A percentile compares a stretch with the other conserved stretches of the same genome.
Evolutionary conservation across 2,888 invertebrate species (phyloP).

Genomic region (Ichneumoninae sp.): DNA sequence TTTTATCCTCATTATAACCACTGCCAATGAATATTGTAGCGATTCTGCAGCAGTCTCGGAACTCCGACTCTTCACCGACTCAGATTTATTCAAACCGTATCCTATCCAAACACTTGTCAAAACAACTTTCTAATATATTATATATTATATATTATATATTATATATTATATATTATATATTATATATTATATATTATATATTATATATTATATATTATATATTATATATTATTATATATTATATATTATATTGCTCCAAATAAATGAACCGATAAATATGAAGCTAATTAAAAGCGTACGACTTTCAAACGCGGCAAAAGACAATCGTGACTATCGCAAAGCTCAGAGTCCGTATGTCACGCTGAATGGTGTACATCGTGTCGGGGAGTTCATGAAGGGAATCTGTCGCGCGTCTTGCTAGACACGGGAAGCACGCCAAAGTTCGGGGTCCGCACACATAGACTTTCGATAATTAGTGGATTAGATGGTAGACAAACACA

Average conservation of each 20-base stretch:
- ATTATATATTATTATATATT: not conserved
- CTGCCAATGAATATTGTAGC: conserved; percentile 18
- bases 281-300: not conserved
- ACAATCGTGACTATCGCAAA: not conserved
- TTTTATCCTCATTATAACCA: conserved; percentile 26
- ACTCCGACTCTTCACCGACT: not conserved
- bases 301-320: not conserved
- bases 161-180: not conserved
- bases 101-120: not conserved
- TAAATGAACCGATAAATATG: not conserved
- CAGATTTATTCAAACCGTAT: not conserved
- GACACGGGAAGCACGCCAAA: conserved; percentile 6
- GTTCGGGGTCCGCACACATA: conserved; percentile 4
- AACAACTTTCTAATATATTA: not conserved
- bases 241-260: not conserved
- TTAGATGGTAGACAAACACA: conserved; percentile 80
- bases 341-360: not conserved
- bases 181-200: not conserved
- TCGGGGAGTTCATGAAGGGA: conserved; percentile 70
- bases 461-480: conserved; percentile 79
- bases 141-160: not conserved
- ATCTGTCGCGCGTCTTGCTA: conserved; percentile 44
- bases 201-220: not conserved
- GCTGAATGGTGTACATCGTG: conserved; percentile 64
- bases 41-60: not conserved